These are phyloP conservation scores for Unio pictorum DNA, from an alignment of 2,888 invertebrate species.

Conservation along the genomic window DNA sequence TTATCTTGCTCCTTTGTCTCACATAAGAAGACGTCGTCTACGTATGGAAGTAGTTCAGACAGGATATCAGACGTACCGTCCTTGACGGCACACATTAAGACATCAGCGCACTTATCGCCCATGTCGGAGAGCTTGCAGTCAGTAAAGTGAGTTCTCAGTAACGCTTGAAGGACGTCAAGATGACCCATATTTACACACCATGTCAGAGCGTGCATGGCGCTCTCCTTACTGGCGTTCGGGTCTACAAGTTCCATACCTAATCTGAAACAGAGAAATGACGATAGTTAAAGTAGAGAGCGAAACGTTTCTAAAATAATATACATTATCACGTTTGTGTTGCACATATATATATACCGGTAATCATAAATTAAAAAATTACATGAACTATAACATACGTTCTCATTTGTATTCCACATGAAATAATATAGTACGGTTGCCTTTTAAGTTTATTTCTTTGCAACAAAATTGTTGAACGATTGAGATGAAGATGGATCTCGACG, in stretches of 20 bases:
- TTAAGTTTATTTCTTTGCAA: too few species aligned
- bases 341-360: not conserved
- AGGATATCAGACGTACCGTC: slow-evolving; percentile 13
- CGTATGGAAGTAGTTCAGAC: slow-evolving; percentile 16
- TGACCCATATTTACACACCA: slow-evolving; percentile 28
- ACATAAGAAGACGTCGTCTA: slow-evolving; percentile 19
- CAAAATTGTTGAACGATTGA: too few species aligned
- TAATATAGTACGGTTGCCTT: too few species aligned
- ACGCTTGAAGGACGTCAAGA: slow-evolving; percentile 15
- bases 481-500: too few species aligned
- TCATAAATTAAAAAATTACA: too few species aligned
- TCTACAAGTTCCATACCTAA: slow-evolving; percentile 32
- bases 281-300: too few species aligned
- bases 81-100: slow-evolving; percentile 17
- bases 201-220: slow-evolving; percentile 28
- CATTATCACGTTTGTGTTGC: too few species aligned
- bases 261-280: too few species aligned
- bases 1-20: slow-evolving; percentile 12
- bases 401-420: too few species aligned
- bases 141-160: slow-evolving; percentile 22
- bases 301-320: too few species aligned
- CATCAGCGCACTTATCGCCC: slow-evolving; percentile 11
- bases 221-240: slow-evolving; percentile 22
- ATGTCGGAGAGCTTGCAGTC: slow-evolving; percentile 15
- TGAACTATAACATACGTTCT: too few species aligned